A percentile compares a stretch with the other conserved stretches of the same genome.
Evolutionary conservation across 30 jellyfish, hydroid and myxozoan species (phyloP).

Genomic region (Euphysa ruthae): DNA sequence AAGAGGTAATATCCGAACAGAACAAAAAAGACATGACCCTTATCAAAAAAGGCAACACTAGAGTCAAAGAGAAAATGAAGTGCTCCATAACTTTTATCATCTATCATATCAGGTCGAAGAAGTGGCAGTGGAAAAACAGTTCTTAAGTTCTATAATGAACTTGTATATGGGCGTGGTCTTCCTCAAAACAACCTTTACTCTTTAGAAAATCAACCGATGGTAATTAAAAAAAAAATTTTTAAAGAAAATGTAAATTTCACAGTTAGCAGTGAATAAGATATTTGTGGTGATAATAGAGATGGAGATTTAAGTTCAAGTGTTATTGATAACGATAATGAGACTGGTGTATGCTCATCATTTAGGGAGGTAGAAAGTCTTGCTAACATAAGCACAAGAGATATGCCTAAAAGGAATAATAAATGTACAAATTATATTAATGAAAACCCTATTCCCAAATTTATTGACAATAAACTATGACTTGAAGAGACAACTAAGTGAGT

Average conservation of each 20-base stretch:
- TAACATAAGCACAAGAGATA: not conserved
- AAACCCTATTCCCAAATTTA: constrained; percentile 16
- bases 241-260: not conserved
- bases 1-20: not conserved
- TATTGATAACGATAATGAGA: not conserved
- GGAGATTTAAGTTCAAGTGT: not conserved
- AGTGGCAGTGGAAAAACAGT: constrained; percentile 41
- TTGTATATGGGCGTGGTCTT: constrained; percentile 43
- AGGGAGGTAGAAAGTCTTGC: not conserved
- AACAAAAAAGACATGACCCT: not conserved
- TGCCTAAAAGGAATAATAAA: not conserved
- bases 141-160: constrained; percentile 14
- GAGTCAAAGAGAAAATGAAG: too few relatives aligned
- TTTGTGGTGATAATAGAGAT: not conserved
- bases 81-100: too few relatives aligned
- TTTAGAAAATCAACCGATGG: constrained; percentile 21
- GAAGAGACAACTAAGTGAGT: constrained; percentile 42
- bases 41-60: constrained; percentile 6
- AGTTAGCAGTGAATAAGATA: not conserved
- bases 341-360: not conserved
- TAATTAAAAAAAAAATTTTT: not conserved
- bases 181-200: constrained; percentile 32
- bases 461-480: constrained; percentile 35
- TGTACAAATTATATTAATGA: constrained; percentile 6
- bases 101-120: constrained; percentile 10